Evolutionary conservation across 2,888 invertebrate genomes (phyloP), one percentile per base, ranked within the genome.

Genomic region (Drosophila algonquin): DNA sequence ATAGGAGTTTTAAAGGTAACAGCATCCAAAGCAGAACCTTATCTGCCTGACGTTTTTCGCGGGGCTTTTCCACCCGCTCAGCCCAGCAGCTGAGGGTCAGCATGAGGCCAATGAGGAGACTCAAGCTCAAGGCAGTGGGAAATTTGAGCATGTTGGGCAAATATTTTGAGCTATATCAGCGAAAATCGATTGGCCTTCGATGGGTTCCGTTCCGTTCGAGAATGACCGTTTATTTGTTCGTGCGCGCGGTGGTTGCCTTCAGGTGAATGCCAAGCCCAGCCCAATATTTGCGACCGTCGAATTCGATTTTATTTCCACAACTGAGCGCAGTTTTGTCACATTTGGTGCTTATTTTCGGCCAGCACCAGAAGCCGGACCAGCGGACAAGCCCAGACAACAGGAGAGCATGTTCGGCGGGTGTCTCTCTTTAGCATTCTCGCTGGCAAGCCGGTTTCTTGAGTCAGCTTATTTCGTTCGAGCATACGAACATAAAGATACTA

Each of bases 101-200:
- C 5, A 75, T 27, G 24, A 74, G 3, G n/a, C 40, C 40, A 7
- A 40, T 7, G 14, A 40, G 40, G 7, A 40, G 14, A n/a, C 40
- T n/a, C 40, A 62, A 57, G 60, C 63, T 52, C 30, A 71, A 16
- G 44, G 59, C 46, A 50, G 51, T 58, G 24, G 62, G 24, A 44
- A 83, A 30, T 24, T 63, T 78, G 0, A 63, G 27, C 82, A 83
- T 83, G 48, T 53, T 59, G 9, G 14, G 18, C 10, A 6, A 45
- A 32, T 44, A 32, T 3, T 44, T 48, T 53, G n/a, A 35, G 50
- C 48, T 21, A 45, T 48, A 46, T 50, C n/a, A 18, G 40, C 48
- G 48, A 44, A n/a, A 85, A 85, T 81, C 83, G 80, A 88, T 82
- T 58, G 80, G 73, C 81, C 86, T 82, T 82, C 87, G 58, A 53